A percentile compares a stretch with the other conserved stretches of the same genome.
These are phyloP conservation scores for Podarcis siculus DNA, from an alignment of 2,797 vertebrate species.

Conservation along the genomic window DNA sequence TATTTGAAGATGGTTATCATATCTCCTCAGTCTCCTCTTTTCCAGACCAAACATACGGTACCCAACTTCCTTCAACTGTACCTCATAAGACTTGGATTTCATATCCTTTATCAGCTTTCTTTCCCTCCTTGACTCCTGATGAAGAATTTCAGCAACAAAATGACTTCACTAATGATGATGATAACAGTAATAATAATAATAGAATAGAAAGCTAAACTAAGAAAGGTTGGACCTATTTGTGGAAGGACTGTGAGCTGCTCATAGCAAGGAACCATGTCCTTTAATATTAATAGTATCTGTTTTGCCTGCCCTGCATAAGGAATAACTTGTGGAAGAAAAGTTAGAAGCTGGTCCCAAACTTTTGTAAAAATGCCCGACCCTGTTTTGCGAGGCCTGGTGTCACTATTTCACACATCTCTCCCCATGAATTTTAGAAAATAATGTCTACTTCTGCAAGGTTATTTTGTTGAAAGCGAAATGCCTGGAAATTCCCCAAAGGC, in stretches of 20 bases:
- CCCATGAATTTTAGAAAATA: not conserved
- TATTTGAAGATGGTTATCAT: no score
- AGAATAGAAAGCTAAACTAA: not conserved
- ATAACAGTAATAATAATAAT: not conserved
- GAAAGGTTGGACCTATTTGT: not conserved
- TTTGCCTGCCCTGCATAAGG: not conserved
- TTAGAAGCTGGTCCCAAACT: not conserved
- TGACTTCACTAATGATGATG: not conserved
- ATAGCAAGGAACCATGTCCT: not conserved
- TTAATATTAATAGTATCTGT: not conserved
- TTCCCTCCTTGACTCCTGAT: no score
- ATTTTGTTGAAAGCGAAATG: slow-evolving; percentile 2
- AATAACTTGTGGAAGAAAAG: not conserved
- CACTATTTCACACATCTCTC: no score
- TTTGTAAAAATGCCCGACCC: not conserved
- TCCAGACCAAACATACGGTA: not conserved
- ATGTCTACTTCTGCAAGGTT: not conserved
- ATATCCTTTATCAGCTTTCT: no score
- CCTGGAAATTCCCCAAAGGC: not conserved
- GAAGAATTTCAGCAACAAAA: not conserved
- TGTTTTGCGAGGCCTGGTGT: not conserved
- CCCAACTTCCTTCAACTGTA: not conserved
- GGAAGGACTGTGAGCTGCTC: not conserved
- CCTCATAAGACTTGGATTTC: no score
- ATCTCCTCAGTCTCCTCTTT: no score